phyloP scores from a whole-genome alignment of 1,140 invertebrate genomes.

The Lepidurus arcticus region DNA sequence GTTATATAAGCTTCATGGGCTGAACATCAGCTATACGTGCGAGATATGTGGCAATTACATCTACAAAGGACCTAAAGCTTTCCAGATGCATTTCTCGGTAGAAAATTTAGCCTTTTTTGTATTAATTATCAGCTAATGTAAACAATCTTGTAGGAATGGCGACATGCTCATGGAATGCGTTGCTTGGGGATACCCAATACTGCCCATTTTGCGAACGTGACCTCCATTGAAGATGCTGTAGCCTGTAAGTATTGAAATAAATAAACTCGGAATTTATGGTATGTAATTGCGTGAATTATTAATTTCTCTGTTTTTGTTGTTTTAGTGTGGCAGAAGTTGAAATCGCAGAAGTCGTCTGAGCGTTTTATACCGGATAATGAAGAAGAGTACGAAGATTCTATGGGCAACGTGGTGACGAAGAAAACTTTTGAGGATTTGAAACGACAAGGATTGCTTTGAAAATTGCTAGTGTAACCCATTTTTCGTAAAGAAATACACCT shows the following conservation, averaged over 20 bases:
- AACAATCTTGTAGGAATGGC: slow-evolving; percentile 68
- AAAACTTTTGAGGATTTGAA: slow-evolving; percentile 99
- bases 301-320: slow-evolving; percentile 39
- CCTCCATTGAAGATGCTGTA: slow-evolving; percentile 96
- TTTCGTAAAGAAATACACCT: slow-evolving; percentile 19
- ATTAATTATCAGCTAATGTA: slow-evolving; percentile 3
- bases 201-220: slow-evolving; percentile 99
- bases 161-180: slow-evolving; percentile 98
- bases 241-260: slow-evolving; percentile 57
- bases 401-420: slow-evolving; percentile 96
- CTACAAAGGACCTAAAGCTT: slow-evolving; percentile 99
- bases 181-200: slow-evolving; percentile 99
- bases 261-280: background rate
- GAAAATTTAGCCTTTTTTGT: slow-evolving; percentile 40
- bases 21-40: slow-evolving; percentile 98
- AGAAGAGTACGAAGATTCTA: slow-evolving; percentile 98
- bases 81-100: slow-evolving; percentile 95
- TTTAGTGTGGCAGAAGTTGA: slow-evolving; percentile 93
- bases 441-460: slow-evolving; percentile 86
- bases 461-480: slow-evolving; percentile 16
- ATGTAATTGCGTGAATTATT: background rate
- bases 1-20: slow-evolving; percentile 97
- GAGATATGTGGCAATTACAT: slow-evolving; percentile 99
- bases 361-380: slow-evolving; percentile 94
- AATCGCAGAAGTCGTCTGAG: slow-evolving; percentile 88